Percentiles rank a stretch among this genome's conserved stretches.
Evolutionary conservation across 2,113 vertebrate species (phyloP).

Genomic region (Anser brachyrhynchus): DNA sequence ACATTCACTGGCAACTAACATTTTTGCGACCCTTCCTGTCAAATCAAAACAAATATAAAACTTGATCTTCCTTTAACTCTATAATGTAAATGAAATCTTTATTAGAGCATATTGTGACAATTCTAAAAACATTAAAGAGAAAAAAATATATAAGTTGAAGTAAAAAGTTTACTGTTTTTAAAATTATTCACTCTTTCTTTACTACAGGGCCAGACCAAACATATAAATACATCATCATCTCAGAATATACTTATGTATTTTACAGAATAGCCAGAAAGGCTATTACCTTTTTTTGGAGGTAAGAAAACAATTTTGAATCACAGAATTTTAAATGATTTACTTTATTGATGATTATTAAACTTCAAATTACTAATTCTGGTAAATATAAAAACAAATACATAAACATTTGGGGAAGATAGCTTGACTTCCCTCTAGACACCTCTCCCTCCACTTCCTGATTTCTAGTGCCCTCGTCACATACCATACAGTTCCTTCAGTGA

Average conservation of each 20-base stretch:
- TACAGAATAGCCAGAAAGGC: neutral
- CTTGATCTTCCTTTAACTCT: too few species aligned
- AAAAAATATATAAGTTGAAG: neutral
- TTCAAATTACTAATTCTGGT: neutral
- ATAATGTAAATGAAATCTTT: too few species aligned
- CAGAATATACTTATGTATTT: neutral
- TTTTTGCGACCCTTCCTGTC: too few species aligned
- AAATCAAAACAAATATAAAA: too few species aligned
- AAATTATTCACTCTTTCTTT: neutral
- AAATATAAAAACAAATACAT: neutral
- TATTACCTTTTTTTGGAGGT: neutral
- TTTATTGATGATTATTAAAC: neutral
- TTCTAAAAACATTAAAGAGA: neutral
- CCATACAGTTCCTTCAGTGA: neutral
- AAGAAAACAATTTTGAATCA: neutral
- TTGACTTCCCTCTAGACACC: neutral
- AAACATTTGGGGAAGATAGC: neutral
- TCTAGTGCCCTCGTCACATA: rapidly evolving
- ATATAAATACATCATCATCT: neutral
- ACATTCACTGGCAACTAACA: too few species aligned
- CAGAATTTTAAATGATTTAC: neutral
- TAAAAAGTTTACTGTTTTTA: neutral
- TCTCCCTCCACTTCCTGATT: neutral
- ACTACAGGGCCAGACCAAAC: neutral
- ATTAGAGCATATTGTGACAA: neutral